These are phyloP conservation scores for Tetrapedia diversipes DNA, from an alignment of 2,888 invertebrate genomes.

Conservation along the genomic window DNA sequence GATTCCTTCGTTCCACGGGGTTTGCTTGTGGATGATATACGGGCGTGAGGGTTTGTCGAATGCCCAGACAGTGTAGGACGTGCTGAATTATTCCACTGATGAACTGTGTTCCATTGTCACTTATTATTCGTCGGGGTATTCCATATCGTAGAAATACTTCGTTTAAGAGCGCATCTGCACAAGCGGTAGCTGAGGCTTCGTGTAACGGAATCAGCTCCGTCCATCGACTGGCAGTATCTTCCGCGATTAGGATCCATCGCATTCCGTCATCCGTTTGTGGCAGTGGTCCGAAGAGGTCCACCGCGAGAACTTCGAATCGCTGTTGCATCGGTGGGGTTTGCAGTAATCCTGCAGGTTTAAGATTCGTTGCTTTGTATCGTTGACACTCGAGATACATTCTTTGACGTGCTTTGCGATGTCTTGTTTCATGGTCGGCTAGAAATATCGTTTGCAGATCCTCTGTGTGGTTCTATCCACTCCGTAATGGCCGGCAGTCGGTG, in stretches of 20 bases:
- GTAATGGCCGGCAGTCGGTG: too few species aligned
- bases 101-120: not conserved
- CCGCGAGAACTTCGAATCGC: not conserved
- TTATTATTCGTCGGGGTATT: not conserved
- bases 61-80: not conserved
- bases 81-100: not conserved
- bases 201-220: not conserved
- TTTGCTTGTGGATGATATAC: too few species aligned
- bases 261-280: not conserved
- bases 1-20: too few species aligned
- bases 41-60: not conserved
- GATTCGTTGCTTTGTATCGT: constrained; percentile 3
- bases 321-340: not conserved
- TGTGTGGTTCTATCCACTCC: too few species aligned
- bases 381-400: not conserved
- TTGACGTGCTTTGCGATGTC: not conserved
- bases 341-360: constrained; percentile 7
- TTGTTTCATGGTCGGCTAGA: not conserved
- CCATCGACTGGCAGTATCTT: not conserved
- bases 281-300: not conserved
- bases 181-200: not conserved
- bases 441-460: not conserved
- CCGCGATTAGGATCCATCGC: not conserved
- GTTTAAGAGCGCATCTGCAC: not conserved
- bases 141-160: not conserved